These are phyloP conservation scores for Pan troglodytes DNA, from an alignment of 2,113 vertebrate species.

Conservation along the genomic window NHGRI_mPanTro3-v2.1_pri NC_072412.2:58705001-58705500, in stretches of 20 bases:
- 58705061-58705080: background rate
- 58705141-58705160: background rate
- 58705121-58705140: background rate
- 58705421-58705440: background rate
- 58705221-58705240: background rate
- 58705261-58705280: background rate
- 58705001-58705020: background rate
- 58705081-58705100: background rate
- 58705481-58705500: background rate
- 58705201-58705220: background rate
- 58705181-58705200: background rate
- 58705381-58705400: background rate
- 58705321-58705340: background rate
- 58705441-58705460: background rate
- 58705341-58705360: background rate
- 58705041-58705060: background rate
- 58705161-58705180: background rate
- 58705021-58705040: background rate
- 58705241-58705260: background rate
- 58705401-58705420: background rate
- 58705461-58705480: constrained; percentile 12
- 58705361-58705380: background rate
- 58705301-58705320: background rate
- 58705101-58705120: background rate
- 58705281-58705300: background rate